Conservation (phyloP, 2,797 vertebrate species). For the Rachycentron canadum region DNA sequence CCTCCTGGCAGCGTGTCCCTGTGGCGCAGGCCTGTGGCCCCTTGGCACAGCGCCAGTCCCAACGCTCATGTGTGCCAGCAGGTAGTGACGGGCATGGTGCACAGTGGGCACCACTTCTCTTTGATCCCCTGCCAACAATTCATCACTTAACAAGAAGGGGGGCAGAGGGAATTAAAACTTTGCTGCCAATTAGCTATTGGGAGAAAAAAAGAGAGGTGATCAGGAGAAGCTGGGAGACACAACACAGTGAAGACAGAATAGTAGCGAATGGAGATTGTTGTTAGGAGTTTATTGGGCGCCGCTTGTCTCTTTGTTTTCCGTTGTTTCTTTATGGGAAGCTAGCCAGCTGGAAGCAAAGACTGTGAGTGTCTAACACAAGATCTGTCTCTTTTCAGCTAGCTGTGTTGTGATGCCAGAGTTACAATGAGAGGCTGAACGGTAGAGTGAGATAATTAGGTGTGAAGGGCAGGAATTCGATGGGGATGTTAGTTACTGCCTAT, state of each 20-base stretch:
- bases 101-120: constrained; percentile 79
- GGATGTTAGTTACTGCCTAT: constrained; percentile 46
- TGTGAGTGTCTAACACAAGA: constrained; percentile 55
- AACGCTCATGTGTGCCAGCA: constrained; percentile 85
- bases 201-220: constrained; percentile 72
- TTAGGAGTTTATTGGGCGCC: constrained; percentile 62
- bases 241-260: constrained; percentile 46
- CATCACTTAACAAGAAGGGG: constrained; percentile 90
- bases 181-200: constrained; percentile 92
- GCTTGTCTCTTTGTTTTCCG: constrained; percentile 65
- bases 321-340: constrained; percentile 66
- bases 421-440: constrained; percentile 59
- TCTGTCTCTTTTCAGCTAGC: constrained; percentile 51
- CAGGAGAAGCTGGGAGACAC: constrained; percentile 55
- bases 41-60: constrained; percentile 86
- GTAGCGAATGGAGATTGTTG: constrained; percentile 63
- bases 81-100: constrained; percentile 86
- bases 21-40: constrained; percentile 79
- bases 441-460: constrained; percentile 69
- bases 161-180: constrained; percentile 80
- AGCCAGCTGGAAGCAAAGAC: constrained; percentile 71
- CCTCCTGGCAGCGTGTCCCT: constrained; percentile 83
- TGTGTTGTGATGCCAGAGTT: constrained; percentile 54
- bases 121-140: constrained; percentile 93
- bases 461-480: constrained; percentile 55